Evolutionary conservation across 2,797 vertebrate genomes (phyloP).

Genomic region (Muscicapa comitata): DNA sequence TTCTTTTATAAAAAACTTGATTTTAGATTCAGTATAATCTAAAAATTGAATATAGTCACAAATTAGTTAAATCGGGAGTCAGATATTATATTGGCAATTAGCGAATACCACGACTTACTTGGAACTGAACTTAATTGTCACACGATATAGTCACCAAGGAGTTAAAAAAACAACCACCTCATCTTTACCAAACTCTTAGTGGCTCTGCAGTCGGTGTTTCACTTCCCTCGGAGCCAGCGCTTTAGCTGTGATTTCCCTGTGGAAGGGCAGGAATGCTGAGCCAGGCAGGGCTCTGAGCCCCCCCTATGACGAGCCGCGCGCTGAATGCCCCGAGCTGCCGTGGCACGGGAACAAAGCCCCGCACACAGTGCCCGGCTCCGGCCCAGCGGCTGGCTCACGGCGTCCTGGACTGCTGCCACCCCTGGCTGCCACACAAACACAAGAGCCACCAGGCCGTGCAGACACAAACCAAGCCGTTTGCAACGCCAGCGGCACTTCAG

Average conservation of each 20-base stretch:
- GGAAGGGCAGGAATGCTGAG: not conserved
- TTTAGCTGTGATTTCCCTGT: not conserved
- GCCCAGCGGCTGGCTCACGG: accelerated
- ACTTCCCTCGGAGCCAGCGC: not conserved
- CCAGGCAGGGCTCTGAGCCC: not conserved
- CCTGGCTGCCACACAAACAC: not conserved
- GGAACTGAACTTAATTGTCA: not conserved
- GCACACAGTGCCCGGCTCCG: not conserved
- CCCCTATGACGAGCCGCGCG: accelerated
- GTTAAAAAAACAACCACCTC: not conserved
- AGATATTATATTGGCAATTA: accelerated
- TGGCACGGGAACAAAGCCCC: not conserved
- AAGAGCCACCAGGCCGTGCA: not conserved
- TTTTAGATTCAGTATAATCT: not conserved
- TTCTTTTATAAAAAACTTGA: accelerated
- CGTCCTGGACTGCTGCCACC: not conserved
- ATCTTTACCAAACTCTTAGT: not conserved
- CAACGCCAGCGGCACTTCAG: accelerated
- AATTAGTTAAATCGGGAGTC: not conserved
- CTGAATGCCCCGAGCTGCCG: not conserved
- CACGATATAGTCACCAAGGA: not conserved
- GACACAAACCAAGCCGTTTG: not conserved
- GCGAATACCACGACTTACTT: not conserved
- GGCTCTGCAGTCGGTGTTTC: not conserved
- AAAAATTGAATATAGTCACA: not conserved